A percentile compares a stretch with the other conserved stretches of the same genome.
Conservation (phyloP, 1,140 invertebrate genomes). For the Pogonognathellus flavescens region DNA sequence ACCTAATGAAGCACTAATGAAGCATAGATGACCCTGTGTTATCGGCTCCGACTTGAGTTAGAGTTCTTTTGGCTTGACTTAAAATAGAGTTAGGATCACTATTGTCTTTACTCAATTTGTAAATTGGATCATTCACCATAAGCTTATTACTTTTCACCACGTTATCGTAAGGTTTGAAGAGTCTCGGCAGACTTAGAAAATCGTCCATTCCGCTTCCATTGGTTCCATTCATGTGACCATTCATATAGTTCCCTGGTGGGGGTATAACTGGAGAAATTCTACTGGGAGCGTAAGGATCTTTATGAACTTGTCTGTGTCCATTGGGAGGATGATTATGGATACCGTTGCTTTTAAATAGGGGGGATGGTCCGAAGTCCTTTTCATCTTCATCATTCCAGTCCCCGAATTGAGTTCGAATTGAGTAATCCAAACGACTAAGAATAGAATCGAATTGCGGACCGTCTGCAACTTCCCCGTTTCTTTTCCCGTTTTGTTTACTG, state of each 20-base stretch:
- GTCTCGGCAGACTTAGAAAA: slow-evolving; percentile 11
- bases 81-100: slow-evolving; percentile 58
- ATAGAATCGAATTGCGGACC: slow-evolving; percentile 38
- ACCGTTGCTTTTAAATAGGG: neutral
- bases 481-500: slow-evolving; percentile 18
- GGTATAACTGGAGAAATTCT: slow-evolving; percentile 27
- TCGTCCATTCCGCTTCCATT: neutral
- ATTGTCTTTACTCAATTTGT: slow-evolving; percentile 54
- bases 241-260: neutral
- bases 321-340: neutral
- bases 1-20: neutral
- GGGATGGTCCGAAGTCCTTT: slow-evolving; percentile 18
- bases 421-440: slow-evolving; percentile 48
- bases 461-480: neutral
- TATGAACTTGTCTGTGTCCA: neutral
- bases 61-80: slow-evolving; percentile 59
- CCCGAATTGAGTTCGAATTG: slow-evolving; percentile 55
- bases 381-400: slow-evolving; percentile 52
- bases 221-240: neutral
- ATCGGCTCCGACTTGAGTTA: slow-evolving; percentile 51
- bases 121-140: slow-evolving; percentile 19
- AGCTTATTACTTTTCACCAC: slow-evolving; percentile 28
- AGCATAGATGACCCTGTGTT: neutral
- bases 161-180: slow-evolving; percentile 40
- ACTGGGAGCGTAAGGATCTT: slow-evolving; percentile 13